Evolutionary conservation across 2,797 vertebrate species (phyloP), one percentile per base, ranked within the genome.

Genomic region (Brachymystax lenok): DNA sequence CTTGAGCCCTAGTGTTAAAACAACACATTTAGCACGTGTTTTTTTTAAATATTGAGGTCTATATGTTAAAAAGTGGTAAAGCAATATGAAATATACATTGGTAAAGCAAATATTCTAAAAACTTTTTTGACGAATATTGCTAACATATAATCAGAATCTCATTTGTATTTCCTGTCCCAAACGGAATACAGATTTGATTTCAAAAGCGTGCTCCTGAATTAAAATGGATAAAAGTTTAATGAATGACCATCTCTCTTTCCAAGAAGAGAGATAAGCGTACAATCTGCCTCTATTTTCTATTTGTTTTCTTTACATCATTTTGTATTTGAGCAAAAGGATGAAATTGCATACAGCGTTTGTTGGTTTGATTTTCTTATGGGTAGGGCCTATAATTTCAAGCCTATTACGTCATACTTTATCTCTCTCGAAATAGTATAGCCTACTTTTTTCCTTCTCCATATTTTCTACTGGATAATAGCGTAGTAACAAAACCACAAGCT

Each of bases 151-250:
- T 50, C 8, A 13, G 24, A 19, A 28, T 30, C 69, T 64, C 24
- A 52, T 71, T 30, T 50, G 24, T 71, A 28, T 54, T 12, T n/a
- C 68, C 71, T 52, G n/a, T 52, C 16, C 71, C 5, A 12, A 6
- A 0, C 78, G 40, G 50, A n/a, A 19, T n/a, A 6, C 74, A 12
- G 59, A 46, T 75, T 72, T 68, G 27, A 52, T 69, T 75, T 51
- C 46, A 30, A 2, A 0, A 0, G 69, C 72, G n/a, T 70, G 77
- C 50, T 51, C 33, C 68, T 72, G 74, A 80, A 83, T 88, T 76
- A 84, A 86, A 82, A 82, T 86, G 79, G 76, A 82, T 82, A 80
- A 50, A 51, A n/a, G 27, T 46, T 17, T 19, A 28, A 19, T 33
- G 17, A 40, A 13, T 74, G 30, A 56, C 28, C 13, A 6, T 16